These are phyloP conservation scores for Chelonus formosanus DNA, from an alignment of 2,888 invertebrate genomes.

Conservation along the genomic window DNA sequence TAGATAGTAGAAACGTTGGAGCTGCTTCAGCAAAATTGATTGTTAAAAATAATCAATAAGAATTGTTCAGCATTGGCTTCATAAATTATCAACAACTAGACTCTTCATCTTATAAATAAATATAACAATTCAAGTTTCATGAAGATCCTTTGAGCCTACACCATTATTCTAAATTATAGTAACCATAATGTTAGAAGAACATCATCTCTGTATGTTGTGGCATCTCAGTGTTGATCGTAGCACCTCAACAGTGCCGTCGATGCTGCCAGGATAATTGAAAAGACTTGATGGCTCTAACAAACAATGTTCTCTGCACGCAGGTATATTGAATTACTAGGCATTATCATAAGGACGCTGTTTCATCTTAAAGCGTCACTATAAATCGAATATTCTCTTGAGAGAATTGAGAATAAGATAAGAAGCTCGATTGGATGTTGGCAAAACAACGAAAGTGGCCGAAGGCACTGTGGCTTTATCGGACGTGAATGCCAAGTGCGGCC, in stretches of 20 bases:
- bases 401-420: background rate
- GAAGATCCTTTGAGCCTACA: no score
- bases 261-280: slow-evolving; percentile 38
- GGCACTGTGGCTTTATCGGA: slow-evolving; percentile 18
- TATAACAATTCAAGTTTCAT: background rate
- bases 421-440: background rate
- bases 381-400: slow-evolving; percentile 7
- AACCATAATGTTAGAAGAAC: no score
- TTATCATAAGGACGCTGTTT: slow-evolving; percentile 59
- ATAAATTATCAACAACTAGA: no score
- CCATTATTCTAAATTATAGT: no score
- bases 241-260: slow-evolving; percentile 16
- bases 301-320: slow-evolving; percentile 39
- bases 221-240: slow-evolving; percentile 10
- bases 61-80: no score
- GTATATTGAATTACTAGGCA: slow-evolving; percentile 57
- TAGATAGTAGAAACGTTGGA: no score
- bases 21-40: no score
- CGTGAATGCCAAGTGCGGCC: background rate
- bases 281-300: slow-evolving; percentile 29
- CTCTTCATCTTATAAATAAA: background rate
- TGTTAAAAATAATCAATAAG: no score
- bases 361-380: slow-evolving; percentile 38
- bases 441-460: background rate
- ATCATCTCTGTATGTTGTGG: background rate